Percentiles rank a stretch among this genome's conserved stretches.
Conservation (phyloP, 2,888 invertebrate genomes). For the Byasa hedistus region DNA sequence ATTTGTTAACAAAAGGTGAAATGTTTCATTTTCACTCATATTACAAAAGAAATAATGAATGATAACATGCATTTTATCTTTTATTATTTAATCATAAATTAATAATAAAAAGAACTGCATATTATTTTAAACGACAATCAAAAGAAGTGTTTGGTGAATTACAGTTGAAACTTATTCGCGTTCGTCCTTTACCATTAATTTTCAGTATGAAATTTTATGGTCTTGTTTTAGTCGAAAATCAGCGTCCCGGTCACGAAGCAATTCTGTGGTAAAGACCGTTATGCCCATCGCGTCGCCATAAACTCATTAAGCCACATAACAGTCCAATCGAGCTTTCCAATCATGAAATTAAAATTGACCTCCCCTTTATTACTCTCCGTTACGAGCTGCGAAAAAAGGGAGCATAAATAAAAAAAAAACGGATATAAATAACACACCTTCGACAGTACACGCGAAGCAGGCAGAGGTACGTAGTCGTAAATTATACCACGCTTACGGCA, state of each 20-base stretch:
- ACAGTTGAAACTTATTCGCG: no score
- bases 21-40: no score
- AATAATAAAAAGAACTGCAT: no score
- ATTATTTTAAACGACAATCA: no score
- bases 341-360: conserved; percentile 79
- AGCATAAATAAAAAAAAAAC: conserved; percentile 74
- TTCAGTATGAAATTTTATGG: no score
- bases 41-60: no score
- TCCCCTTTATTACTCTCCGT: conserved; percentile 75
- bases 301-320: conserved; percentile 78
- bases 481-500: conserved; percentile 69
- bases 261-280: conserved; percentile 61
- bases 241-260: conserved; percentile 7
- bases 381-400: conserved; percentile 81
- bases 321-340: conserved; percentile 78
- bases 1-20: no score
- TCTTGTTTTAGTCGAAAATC: not conserved
- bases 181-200: no score
- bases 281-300: conserved; percentile 66
- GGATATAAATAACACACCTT: conserved; percentile 80
- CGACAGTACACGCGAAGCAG: conserved; percentile 67
- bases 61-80: no score
- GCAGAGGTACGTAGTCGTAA: conserved; percentile 64
- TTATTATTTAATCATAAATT: no score
- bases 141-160: no score